These are phyloP conservation scores for Seriola dumerili DNA, from an alignment of 2,113 vertebrate genomes.

Conservation along the genomic window DNA sequence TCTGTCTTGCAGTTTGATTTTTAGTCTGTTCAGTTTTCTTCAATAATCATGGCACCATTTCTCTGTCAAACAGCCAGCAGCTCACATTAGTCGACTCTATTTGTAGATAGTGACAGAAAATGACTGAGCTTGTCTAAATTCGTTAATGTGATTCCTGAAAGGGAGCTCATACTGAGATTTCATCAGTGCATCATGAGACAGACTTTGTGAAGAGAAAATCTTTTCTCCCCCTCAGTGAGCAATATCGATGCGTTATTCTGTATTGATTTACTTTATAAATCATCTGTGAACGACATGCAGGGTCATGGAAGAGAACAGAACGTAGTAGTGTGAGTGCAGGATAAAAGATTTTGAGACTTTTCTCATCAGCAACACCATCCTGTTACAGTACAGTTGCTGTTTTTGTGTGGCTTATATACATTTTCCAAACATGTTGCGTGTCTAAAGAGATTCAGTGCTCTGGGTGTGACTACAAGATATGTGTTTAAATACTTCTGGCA, in stretches of 20 bases:
- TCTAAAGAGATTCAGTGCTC: no score
- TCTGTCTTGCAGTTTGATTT: background rate
- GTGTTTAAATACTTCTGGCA: no score
- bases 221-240: background rate
- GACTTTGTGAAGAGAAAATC: background rate
- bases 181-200: background rate
- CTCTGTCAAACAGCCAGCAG: background rate
- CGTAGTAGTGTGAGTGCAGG: no score
- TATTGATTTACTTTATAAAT: background rate
- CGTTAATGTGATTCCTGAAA: background rate
- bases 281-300: background rate
- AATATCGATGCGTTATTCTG: background rate
- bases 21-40: background rate
- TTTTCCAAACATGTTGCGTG: no score
- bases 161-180: background rate
- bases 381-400: no score
- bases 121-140: background rate
- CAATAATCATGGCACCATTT: background rate
- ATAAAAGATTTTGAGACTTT: no score
- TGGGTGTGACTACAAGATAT: no score
- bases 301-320: background rate
- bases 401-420: no score
- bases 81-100: background rate
- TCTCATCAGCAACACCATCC: no score
- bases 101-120: background rate